Percentiles rank a stretch among this genome's conserved stretches.
These are phyloP conservation scores for Hemichromis elongatus DNA, from an alignment of 2,113 vertebrate genomes.

Conservation along the genomic window DNA sequence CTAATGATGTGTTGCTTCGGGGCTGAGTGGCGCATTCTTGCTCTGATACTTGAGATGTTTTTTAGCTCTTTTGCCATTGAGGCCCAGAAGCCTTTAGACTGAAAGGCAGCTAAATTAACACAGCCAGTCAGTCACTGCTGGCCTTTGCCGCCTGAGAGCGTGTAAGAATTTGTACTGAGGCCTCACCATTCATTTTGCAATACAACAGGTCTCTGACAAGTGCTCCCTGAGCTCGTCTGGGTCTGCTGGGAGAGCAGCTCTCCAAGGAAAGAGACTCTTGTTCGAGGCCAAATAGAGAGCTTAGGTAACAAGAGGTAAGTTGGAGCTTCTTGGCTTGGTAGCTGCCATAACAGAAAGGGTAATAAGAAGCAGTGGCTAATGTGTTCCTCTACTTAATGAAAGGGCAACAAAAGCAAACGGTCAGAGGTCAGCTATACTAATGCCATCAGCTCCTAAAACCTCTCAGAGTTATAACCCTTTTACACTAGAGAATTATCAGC, in stretches of 20 bases:
- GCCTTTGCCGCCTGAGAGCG: conserved; percentile 59
- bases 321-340: conserved; percentile 63
- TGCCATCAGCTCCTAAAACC: conserved; percentile 23
- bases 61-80: conserved; percentile 60
- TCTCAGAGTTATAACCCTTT: neutral
- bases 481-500: conserved; percentile 8
- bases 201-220: conserved; percentile 58
- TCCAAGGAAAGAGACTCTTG: conserved; percentile 67
- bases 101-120: conserved; percentile 73
- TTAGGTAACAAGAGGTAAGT: conserved; percentile 56
- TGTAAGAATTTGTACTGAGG: conserved; percentile 68
- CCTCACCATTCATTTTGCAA: conserved; percentile 60
- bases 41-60: conserved; percentile 51
- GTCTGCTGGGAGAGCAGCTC: conserved; percentile 47
- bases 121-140: conserved; percentile 61
- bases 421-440: conserved; percentile 53
- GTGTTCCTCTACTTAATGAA: conserved; percentile 63
- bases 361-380: conserved; percentile 60
- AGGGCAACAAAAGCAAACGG: conserved; percentile 51
- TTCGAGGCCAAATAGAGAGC: conserved; percentile 59
- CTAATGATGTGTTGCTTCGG: conserved; percentile 47
- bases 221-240: conserved; percentile 34
- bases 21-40: conserved; percentile 59
- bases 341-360: conserved; percentile 65
- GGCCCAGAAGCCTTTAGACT: conserved; percentile 42